A percentile compares a stretch with the other conserved stretches of the same genome.
These are phyloP conservation scores for Drosophila stalkeri DNA, from an alignment of 2,888 invertebrate species.

Conservation along the genomic window DNA sequence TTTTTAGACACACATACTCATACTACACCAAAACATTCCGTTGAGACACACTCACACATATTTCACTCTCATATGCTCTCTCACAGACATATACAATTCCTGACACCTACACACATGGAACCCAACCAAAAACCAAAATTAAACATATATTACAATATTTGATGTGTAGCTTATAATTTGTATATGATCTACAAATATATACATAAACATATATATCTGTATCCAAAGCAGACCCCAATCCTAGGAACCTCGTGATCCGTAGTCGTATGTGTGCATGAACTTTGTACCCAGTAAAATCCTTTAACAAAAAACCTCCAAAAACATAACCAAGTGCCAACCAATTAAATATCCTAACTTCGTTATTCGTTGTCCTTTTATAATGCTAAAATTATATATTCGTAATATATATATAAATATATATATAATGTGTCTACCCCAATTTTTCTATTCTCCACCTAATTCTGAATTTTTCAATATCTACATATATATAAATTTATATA, in stretches of 20 bases:
- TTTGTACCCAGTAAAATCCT: slow-evolving; percentile 47
- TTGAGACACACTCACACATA: background rate
- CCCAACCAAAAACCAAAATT: slow-evolving; percentile 16
- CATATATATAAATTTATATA: slow-evolving; percentile 34
- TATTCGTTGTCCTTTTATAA: slow-evolving; percentile 51
- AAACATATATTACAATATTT: slow-evolving; percentile 38
- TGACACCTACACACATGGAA: slow-evolving; percentile 21
- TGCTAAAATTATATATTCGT: slow-evolving; percentile 22
- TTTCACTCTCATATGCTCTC: slow-evolving; percentile 2
- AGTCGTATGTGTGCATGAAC: slow-evolving; percentile 60
- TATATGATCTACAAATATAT: slow-evolving; percentile 14
- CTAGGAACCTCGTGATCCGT: slow-evolving; percentile 38
- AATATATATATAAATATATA: slow-evolving; percentile 7
- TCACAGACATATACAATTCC: slow-evolving; percentile 13
- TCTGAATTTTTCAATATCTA: slow-evolving; percentile 25
- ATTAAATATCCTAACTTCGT: slow-evolving; percentile 42
- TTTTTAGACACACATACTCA: slow-evolving; percentile 4
- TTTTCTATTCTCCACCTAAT: slow-evolving; percentile 24
- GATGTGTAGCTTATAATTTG: slow-evolving; percentile 63
- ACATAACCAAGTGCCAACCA: slow-evolving; percentile 47
- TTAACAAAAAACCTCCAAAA: slow-evolving; percentile 1
- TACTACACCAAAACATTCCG: background rate
- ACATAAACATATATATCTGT: background rate
- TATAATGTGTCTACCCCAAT: slow-evolving; percentile 35
- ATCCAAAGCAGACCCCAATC: slow-evolving; percentile 15